phyloP scores from a whole-genome alignment of 2,113 vertebrate genomes.

The Oxyura jamaicensis region DNA sequence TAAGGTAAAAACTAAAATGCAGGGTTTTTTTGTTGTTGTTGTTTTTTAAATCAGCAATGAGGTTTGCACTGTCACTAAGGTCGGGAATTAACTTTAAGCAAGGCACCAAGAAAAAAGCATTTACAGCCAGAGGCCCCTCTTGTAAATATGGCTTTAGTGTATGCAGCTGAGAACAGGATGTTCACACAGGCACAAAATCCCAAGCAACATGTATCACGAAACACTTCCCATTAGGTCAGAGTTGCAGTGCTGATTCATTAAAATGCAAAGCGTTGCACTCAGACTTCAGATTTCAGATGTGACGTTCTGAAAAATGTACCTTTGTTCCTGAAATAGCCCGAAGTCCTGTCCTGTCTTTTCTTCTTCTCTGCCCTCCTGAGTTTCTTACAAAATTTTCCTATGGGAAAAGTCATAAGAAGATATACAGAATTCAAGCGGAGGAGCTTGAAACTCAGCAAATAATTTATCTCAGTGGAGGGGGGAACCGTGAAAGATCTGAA shows the following conservation, averaged over 20 bases:
- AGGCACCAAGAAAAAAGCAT: neutral
- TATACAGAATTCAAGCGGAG: neutral
- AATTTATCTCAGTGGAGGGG: conserved; percentile 22
- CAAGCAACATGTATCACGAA: conserved; percentile 13
- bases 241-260: neutral
- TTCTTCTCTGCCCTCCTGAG: neutral
- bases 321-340: neutral
- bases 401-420: conserved; percentile 4
- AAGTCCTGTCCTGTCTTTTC: neutral
- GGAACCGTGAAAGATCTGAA: conserved; percentile 17
- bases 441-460: conserved; percentile 7
- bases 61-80: neutral
- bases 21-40: neutral
- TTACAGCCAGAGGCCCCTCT: neutral
- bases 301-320: neutral
- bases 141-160: neutral
- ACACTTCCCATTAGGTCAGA: conserved; percentile 22
- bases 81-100: neutral
- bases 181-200: conserved; percentile 40
- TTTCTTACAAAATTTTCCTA: neutral
- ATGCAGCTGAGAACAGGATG: conserved; percentile 28
- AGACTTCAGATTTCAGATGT: neutral
- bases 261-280: neutral
- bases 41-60: neutral
- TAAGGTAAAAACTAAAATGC: neutral